phyloP scores from a whole-genome alignment of 2,888 invertebrate species.

The Polydrusus cervinus region DNA sequence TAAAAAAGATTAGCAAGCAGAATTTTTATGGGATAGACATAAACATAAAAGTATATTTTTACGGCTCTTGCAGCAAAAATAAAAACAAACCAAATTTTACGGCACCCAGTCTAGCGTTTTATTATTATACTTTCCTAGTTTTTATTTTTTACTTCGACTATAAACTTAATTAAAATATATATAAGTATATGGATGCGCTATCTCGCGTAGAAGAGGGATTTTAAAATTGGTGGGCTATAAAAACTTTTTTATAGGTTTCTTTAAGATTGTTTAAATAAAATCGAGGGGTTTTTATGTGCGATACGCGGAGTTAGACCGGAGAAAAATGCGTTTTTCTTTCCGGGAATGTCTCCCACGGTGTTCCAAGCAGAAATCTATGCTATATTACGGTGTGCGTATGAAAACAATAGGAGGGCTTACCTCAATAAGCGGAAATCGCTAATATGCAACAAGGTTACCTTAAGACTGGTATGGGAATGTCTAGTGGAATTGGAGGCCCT shows the following conservation, averaged over 20 bases:
- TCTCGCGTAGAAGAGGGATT: neutral
- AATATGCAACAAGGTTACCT: no score
- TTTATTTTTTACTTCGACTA: slow-evolving; percentile 51
- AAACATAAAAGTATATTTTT: slow-evolving; percentile 57
- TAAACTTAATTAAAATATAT: slow-evolving; percentile 55
- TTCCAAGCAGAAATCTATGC: no score
- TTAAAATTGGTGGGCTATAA: slow-evolving; percentile 7
- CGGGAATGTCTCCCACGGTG: no score
- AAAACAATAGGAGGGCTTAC: no score
- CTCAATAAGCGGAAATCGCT: no score
- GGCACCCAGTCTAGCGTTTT: slow-evolving; percentile 55
- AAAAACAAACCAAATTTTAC: slow-evolving; percentile 57
- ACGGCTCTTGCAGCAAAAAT: slow-evolving; percentile 56
- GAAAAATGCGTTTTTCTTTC: no score
- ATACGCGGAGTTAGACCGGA: no score
- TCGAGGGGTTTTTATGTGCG: neutral
- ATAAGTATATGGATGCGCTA: slow-evolving; percentile 43
- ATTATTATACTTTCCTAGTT: slow-evolving; percentile 56
- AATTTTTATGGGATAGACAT: slow-evolving; percentile 56
- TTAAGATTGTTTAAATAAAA: neutral
- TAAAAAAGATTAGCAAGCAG: slow-evolving; percentile 57
- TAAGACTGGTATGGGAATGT: no score
- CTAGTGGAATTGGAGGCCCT: no score
- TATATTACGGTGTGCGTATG: no score
- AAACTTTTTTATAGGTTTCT: neutral